Evolutionary conservation across 2,888 invertebrate species (phyloP), one percentile per base, ranked within the genome.

Genomic region (Ecliptopera silaceata): DNA sequence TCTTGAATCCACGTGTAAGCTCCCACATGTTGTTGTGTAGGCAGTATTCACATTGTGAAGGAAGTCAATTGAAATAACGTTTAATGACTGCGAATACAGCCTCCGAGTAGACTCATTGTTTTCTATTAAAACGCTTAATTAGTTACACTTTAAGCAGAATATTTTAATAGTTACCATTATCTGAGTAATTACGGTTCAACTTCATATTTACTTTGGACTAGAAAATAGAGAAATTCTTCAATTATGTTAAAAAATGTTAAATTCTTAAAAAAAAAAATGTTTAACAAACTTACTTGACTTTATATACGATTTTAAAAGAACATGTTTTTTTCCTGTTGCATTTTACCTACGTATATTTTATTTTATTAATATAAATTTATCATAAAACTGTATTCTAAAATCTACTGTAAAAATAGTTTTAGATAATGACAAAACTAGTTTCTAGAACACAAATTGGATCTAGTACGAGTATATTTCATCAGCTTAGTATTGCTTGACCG

Each of bases 11-110:
- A 29, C 41, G 42, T 11, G 12, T 20, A 49, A 49, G 11, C 32
- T 17, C 41, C 70, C 72, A 71, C 71, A 72, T 77, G 70, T 74
- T 69, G 59, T 61, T 56, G 18, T 56, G 56, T 59, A 53, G 39
- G 44, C 53, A 26, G 49, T 56, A 42, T 44, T 50, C 51, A 45
- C 56, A 29, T 43, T 56, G 56, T 58, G 42, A 44, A 54, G 52
- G 53, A 50, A 61, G 53, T 66, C 61, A 61, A 66, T 64, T 59
- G 60, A 64, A 63, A 62, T 59, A 59, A 51, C 47, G 56, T 48
- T 55, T 51, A 66, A 66, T 55, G 61, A 62, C 54, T 57, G 56
- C 32, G 47, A 60, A 42, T 61, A 47, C 51, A 63, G 58, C 59
- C 49, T 53, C 53, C 43, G 56, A 45, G 34, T 39, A 46, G 48